Evolutionary conservation across 2,797 vertebrate species (phyloP), one percentile per base, ranked within the genome.

Genomic region (Choloepus didactylus): DNA sequence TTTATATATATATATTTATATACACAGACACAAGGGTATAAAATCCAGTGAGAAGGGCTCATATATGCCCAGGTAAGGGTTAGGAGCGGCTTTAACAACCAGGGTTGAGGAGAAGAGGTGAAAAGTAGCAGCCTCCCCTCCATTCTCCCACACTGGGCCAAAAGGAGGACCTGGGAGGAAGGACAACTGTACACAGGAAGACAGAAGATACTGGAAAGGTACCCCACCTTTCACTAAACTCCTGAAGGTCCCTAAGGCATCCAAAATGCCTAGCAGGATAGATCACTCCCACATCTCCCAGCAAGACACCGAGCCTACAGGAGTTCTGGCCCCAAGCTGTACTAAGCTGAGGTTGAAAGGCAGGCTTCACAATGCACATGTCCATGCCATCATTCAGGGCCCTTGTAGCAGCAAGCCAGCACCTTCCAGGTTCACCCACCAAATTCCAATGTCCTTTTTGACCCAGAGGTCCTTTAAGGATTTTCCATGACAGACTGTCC

Each of bases 41-140:
- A 96, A 96, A 91, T 91, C 92, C 88, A 96, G 75, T 93, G 81
- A 91, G 54, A 91, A 79, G 54, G 94, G 60, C 75, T 94, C 95
- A 75, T 3, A 18, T 46, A 64, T 83, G 16, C 62, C 70, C 84
- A 70, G 21, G 27, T 2, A 70, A 77, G 72, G n/a, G 66, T 80
- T 14, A 82, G 80, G 62, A 81, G 64, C 16, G 4, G 77, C 46
- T 90, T 83, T 89, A 81, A 87, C n/a, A 59, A 18, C 51, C 59
- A 84, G 38, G 56, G 70, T 29, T 19, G 46, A 95, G 72, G 54
- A 56, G n/a, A 93, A 89, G 51, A 29, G 18, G 51, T 66, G 41
- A 31, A 76, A 64, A 95, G 67, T 31, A 75, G 66, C 66, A 76
- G 69, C 67, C n/a, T 94, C 60, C 59, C 69, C 80, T 66, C 89